Base-by-base conservation (phyloP, 2,888 invertebrate genomes). In the Drosophila affinis region DNA sequence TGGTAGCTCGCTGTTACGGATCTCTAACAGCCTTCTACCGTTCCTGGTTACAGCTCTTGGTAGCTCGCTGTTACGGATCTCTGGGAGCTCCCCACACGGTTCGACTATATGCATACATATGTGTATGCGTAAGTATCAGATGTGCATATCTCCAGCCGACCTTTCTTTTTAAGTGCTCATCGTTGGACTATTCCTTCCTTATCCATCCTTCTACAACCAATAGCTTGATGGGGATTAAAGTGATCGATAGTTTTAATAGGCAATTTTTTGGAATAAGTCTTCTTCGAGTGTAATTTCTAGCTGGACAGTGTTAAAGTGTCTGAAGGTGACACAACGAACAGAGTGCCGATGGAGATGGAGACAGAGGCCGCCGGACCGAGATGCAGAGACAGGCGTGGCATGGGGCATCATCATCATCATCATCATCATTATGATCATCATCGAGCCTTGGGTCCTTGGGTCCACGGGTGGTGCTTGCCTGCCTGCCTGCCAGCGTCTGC, bases 391-490 rank as follows among this genome's bases (percentile, higher is more conserved):
- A 24, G 2, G 29, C 18, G 24, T 14, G 44, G 17, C 52, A 18
- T 14, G 14, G 10, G 55, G n/a, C 17, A 52, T 12, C 62, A 53
- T 71, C 77, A 71, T 39, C 62, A 53, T 71, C 77, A 71, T 39
- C 39, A n/a, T 39, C 14, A 39, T 39, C n/a, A 52, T 12, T 60
- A 53, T 71, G 74, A 71, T 39, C 39, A 39, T 39, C 14, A 39
- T 39, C 39, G 39, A 39, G 39, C 14, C 39, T 39, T 39, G 39
- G 5, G 34, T 39, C 14, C 27, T 27, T 27, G 27, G 27, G 9
- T 27, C 27, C 49, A 60, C 75, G 83, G 80, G 83, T 86, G 79
- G 84, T 72, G 75, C 71, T 73, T 84, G 86, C 74, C 32, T 48
- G 12, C 45, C 34, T 70, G 74, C 72, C 32, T 53, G 14, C 45